Evolutionary conservation across 1,140 invertebrate species (phyloP), one percentile per base, ranked within the genome.

Genomic region (Leptestheria dahalacensis): DNA sequence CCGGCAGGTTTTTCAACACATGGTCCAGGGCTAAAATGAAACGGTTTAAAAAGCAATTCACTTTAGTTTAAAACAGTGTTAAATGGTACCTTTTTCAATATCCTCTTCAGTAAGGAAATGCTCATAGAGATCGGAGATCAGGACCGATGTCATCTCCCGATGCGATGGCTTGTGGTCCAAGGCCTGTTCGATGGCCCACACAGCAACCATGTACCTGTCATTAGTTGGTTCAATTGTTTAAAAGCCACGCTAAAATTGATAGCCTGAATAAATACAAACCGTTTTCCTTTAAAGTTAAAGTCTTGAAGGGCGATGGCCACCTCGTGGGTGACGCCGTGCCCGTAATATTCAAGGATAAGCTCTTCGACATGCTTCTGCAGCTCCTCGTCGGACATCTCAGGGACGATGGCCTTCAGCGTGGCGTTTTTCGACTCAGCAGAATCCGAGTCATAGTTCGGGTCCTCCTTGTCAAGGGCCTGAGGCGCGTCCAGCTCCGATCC

Each of bases 121-220:
- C 47, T 82, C 83, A 66, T 89, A 91, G 12, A 94, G 76, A 70
- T 94, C 89, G 9, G 89, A 91, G 64, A 95, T 82, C 33, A 95
- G 76, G 20, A 91, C 81, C 41, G 89, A 93, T 1, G 87, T 89
- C 83, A 94, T 85, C 72, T 94, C 91, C 49, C 89, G 77, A 69
- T 93, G 88, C 26, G 86, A 88, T 58, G 88, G 84, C 71, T 93
- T 93, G 65, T 89, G 86, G 70, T 94, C 90, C 75, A 95, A 75
- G 2, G 88, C 86, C 61, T 90, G 81, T 71, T 88, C 86, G 6
- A 93, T 78, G 18, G 78, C 74, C 62, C 53, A 20, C n/a, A 61
- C 54, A 23, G 53, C 55, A 28, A 59, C 48, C 68, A 79, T 66
- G 64, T 79, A 75, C 6, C 33, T 41, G 15, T 41, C n/a, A n/a